Evolutionary conservation across 2,797 vertebrate species (phyloP).

Genomic region (Arremon brunneinucha): DNA sequence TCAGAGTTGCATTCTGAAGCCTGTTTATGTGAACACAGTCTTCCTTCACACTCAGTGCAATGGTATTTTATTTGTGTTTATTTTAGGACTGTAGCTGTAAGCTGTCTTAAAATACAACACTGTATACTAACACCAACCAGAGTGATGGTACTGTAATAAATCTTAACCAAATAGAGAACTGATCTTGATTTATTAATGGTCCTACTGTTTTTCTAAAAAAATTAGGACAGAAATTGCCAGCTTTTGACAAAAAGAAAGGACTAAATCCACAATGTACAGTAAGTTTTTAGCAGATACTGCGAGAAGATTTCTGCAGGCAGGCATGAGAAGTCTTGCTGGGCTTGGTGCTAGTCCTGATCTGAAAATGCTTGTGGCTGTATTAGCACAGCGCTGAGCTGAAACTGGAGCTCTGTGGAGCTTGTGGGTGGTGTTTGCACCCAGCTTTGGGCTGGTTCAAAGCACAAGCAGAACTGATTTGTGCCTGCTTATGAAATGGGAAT

Average conservation of each 20-base stretch:
- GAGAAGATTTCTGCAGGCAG: background rate
- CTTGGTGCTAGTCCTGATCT: background rate
- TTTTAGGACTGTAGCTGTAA: constrained; percentile 14
- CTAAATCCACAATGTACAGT: fast-evolving
- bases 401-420: background rate
- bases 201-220: background rate
- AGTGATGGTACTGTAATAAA: background rate
- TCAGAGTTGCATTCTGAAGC: background rate
- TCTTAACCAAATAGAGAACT: background rate
- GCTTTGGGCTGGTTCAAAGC: background rate
- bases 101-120: constrained; percentile 22
- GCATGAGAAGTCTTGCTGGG: background rate
- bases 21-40: background rate
- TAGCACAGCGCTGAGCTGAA: fast-evolving
- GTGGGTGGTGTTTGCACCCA: background rate
- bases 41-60: background rate
- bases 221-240: fast-evolving
- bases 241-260: background rate
- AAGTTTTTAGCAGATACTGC: background rate
- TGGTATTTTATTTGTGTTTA: constrained; percentile 52
- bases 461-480: background rate
- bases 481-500: background rate
- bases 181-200: background rate
- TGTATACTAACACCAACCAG: background rate
- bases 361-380: background rate